Evolutionary conservation across 2,888 invertebrate species (phyloP).

Genomic region (Sycophila texana): DNA sequence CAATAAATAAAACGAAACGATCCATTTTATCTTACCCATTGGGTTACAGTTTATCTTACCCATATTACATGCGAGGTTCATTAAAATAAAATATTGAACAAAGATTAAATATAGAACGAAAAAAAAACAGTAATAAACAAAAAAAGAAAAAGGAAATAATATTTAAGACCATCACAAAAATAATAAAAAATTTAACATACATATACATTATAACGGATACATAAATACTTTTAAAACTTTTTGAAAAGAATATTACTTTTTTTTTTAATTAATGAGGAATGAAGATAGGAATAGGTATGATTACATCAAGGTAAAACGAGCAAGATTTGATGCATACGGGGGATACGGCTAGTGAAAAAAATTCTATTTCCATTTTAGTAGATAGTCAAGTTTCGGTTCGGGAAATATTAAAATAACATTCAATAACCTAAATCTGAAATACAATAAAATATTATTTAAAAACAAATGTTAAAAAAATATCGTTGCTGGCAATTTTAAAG

Average conservation of each 20-base stretch:
- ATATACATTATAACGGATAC: conserved; percentile 4
- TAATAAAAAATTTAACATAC: neutral
- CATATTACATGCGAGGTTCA: conserved; percentile 46
- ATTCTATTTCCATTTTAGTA: neutral
- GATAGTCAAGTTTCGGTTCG: neutral
- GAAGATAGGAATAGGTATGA: conserved; percentile 13
- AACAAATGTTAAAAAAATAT: neutral
- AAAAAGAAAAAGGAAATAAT: neutral
- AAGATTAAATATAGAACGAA: neutral
- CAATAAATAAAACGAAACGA: conserved; percentile 27
- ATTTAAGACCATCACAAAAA: neutral
- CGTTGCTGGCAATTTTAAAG: neutral
- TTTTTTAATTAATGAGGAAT: conserved; percentile 3
- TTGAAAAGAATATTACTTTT: too few relatives aligned
- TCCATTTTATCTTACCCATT: conserved; percentile 45
- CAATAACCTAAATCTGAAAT: too few relatives aligned
- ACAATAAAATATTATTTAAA: neutral
- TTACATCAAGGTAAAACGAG: neutral
- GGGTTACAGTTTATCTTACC: conserved; percentile 38
- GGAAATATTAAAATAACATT: too few relatives aligned
- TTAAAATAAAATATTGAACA: conserved; percentile 53
- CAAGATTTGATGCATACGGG: neutral
- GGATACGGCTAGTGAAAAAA: conserved; percentile 1
- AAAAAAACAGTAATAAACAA: neutral
- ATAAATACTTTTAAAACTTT: neutral